Evolutionary conservation across 2,888 invertebrate species (phyloP).

Genomic region (Catocala nupta): DNA sequence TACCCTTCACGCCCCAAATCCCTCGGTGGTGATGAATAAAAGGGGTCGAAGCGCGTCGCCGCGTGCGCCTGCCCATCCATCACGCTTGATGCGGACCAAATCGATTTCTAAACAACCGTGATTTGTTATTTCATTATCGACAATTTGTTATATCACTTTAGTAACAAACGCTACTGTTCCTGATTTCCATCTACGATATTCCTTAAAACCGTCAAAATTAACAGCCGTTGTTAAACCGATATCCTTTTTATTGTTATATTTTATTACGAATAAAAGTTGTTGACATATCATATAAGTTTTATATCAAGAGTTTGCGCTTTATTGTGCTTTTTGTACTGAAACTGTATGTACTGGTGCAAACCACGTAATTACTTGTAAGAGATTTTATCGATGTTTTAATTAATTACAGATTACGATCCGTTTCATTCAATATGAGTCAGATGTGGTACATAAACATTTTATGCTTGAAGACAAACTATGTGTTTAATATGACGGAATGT

Average conservation of each 20-base stretch:
- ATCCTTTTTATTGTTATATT: conserved; percentile 50
- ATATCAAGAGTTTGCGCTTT: conserved; percentile 40
- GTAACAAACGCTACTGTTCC: conserved; percentile 40
- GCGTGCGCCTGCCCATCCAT: conserved; percentile 76
- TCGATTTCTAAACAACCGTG: conserved; percentile 75
- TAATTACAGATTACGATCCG: conserved; percentile 51
- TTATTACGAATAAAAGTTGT: conserved; percentile 54
- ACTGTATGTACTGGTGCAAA: conserved; percentile 27
- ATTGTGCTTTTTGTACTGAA: conserved; percentile 35
- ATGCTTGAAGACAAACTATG: conserved; percentile 28
- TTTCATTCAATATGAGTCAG: conserved; percentile 35
- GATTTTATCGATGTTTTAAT: conserved; percentile 52
- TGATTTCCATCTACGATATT: conserved; percentile 33
- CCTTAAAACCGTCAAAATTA: conserved; percentile 46
- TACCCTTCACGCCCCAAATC: conserved; percentile 85
- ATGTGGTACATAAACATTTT: conserved; percentile 22
- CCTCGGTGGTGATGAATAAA: conserved; percentile 58
- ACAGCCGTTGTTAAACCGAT: conserved; percentile 41
- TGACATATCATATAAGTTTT: conserved; percentile 52
- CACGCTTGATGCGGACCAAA: conserved; percentile 76
- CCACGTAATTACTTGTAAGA: conserved; percentile 46
- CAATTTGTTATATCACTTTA: conserved; percentile 53
- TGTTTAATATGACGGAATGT: conserved; percentile 41
- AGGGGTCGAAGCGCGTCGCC: conserved; percentile 66
- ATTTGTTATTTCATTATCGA: conserved; percentile 64